Conservation (phyloP, 2,113 vertebrate species). For the Columbina picui region DNA sequence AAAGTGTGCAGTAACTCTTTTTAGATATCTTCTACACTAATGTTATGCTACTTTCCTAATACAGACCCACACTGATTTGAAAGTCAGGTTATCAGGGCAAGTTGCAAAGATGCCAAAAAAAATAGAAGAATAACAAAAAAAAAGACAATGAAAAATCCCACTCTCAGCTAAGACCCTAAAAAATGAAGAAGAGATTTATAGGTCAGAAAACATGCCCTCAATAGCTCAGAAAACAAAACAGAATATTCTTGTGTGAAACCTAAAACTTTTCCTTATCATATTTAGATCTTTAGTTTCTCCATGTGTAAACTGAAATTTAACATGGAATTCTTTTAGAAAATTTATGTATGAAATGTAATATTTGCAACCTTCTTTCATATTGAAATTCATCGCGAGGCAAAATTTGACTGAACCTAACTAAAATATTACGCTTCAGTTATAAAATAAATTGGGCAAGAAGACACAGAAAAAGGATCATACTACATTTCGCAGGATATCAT, state of each 20-base stretch:
- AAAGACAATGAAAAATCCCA: background rate
- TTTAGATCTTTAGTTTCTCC: background rate
- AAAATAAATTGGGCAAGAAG: background rate
- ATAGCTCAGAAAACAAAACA: background rate
- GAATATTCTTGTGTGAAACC: background rate
- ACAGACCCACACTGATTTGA: background rate
- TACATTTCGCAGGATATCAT: background rate
- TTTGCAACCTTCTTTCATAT: background rate
- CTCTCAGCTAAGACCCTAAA: background rate
- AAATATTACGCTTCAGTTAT: background rate
- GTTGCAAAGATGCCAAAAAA: slow-evolving; percentile 1
- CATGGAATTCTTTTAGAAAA: background rate
- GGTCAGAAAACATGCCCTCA: background rate
- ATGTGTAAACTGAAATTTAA: background rate
- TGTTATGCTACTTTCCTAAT: background rate
- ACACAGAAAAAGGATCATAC: background rate
- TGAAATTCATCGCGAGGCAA: background rate
- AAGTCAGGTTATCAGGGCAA: background rate
- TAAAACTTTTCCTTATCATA: background rate
- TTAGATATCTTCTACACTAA: background rate
- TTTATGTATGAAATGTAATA: background rate
- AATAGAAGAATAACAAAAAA: background rate
- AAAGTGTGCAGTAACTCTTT: background rate
- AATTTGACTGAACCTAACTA: background rate
- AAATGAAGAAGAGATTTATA: background rate